Percentiles rank a stretch among this genome's conserved stretches.
phyloP scores from a whole-genome alignment of 2,113 vertebrate species.

The Ondatra zibethicus region DNA sequence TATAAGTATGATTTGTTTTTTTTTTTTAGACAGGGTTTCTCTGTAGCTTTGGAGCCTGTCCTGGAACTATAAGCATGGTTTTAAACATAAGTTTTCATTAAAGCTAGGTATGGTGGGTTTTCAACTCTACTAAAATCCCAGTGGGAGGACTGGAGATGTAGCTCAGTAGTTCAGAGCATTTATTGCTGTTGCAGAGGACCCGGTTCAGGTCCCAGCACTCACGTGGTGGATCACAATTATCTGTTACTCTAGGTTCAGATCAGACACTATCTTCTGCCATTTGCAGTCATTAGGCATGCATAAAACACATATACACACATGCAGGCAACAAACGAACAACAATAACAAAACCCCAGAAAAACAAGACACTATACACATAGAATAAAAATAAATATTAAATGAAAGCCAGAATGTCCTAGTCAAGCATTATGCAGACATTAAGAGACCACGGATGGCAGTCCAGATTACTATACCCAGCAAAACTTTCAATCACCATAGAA shows the following conservation, averaged over 20 bases:
- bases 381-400: not conserved
- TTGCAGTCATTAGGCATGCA: not conserved
- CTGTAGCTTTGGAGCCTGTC: too few species aligned
- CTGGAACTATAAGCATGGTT: not conserved
- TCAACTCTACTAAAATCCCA: not conserved
- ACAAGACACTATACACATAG: not conserved
- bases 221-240: not conserved
- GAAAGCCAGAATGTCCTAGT: too few species aligned
- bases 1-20: not conserved
- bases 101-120: not conserved
- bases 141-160: not conserved
- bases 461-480: too few species aligned
- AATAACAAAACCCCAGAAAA: not conserved
- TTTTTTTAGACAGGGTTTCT: too few species aligned
- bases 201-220: not conserved
- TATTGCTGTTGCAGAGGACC: not conserved
- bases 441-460: too few species aligned
- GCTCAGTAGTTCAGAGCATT: not conserved
- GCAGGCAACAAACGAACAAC: not conserved
- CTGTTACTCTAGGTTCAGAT: not conserved
- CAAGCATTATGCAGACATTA: too few species aligned
- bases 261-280: not conserved
- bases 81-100: constrained; percentile 27
- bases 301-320: not conserved
- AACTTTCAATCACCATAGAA: too few species aligned